A percentile compares a stretch with the other conserved stretches of the same genome.
phyloP scores from a whole-genome alignment of 2,797 vertebrate genomes.

The Dermochelys coriacea region DNA sequence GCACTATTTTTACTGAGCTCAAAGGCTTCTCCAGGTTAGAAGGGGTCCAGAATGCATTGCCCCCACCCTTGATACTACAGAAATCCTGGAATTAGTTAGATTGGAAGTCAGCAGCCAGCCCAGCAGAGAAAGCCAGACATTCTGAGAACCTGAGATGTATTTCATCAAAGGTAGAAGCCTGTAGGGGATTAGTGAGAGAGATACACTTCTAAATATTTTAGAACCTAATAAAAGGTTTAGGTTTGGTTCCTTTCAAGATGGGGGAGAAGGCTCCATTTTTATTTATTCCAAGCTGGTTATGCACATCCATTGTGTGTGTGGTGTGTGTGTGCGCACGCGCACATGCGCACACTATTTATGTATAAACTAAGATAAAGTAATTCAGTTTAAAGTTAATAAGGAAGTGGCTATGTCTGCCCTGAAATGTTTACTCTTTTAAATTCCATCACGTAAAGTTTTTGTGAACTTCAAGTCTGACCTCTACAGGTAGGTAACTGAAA shows the following conservation, averaged over 20 bases:
- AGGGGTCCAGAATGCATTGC: conserved; percentile 16
- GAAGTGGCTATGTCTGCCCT: background rate
- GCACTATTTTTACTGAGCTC: conserved; percentile 39
- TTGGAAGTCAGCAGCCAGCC: background rate
- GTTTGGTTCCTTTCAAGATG: background rate
- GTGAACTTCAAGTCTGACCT: conserved; percentile 86
- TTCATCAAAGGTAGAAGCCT: conserved; percentile 56
- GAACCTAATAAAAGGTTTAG: conserved; percentile 44
- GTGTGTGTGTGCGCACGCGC: too few species aligned
- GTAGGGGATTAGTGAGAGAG: conserved; percentile 37
- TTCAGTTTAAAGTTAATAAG: conserved; percentile 32
- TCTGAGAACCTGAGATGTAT: background rate
- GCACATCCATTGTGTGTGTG: background rate
- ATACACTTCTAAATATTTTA: conserved; percentile 65
- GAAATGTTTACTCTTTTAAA: conserved; percentile 29
- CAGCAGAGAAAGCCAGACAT: conserved; percentile 27
- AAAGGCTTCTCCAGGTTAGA: background rate
- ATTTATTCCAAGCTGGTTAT: conserved; percentile 19
- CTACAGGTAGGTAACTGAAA: conserved; percentile 82
- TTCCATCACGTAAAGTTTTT: background rate
- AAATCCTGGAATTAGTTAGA: background rate
- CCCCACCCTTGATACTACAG: background rate
- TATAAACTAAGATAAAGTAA: conserved; percentile 20
- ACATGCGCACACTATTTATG: too few species aligned
- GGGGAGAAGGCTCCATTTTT: conserved; percentile 13